Percentiles rank a stretch among this genome's conserved stretches.
Evolutionary conservation across 2,797 vertebrate genomes (phyloP).

Genomic region (Molossus molossus): DNA sequence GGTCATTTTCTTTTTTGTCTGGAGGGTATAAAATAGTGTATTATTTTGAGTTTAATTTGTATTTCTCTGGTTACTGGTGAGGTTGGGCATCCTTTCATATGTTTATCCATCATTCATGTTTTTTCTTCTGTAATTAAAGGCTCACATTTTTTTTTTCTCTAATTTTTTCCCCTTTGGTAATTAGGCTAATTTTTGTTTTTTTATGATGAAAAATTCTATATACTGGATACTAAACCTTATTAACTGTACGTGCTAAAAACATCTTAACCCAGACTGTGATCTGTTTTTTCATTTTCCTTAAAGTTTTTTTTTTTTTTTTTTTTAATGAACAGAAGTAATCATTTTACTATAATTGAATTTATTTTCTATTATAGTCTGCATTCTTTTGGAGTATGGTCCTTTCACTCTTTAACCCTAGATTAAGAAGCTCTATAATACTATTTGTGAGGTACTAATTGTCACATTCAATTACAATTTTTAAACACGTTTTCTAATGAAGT

Average conservation of each 20-base stretch:
- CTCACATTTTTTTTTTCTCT: neutral
- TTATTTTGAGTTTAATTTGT: conserved; percentile 22
- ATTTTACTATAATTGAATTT: conserved; percentile 18
- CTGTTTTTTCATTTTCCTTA: neutral
- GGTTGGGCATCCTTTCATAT: neutral
- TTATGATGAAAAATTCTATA: neutral
- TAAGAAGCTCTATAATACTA: neutral
- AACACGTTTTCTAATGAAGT: neutral
- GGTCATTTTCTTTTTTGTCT: neutral
- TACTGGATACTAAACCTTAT: neutral
- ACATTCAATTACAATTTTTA: neutral
- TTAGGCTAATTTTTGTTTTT: neutral
- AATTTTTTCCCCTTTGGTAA: neutral
- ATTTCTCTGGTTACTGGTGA: neutral
- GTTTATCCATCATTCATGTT: neutral
- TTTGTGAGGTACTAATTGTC: neutral
- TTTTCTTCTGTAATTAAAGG: neutral
- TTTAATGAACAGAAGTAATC: neutral
- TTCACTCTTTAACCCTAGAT: neutral
- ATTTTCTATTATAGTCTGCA: neutral
- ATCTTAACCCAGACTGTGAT: neutral
- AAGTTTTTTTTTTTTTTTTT: neutral
- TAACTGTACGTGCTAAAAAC: neutral
- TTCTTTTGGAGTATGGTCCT: neutral
- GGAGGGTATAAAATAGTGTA: neutral